These are phyloP conservation scores for Nomada fabriciana DNA, from an alignment of 2,888 invertebrate species.

Conservation along the genomic window DNA sequence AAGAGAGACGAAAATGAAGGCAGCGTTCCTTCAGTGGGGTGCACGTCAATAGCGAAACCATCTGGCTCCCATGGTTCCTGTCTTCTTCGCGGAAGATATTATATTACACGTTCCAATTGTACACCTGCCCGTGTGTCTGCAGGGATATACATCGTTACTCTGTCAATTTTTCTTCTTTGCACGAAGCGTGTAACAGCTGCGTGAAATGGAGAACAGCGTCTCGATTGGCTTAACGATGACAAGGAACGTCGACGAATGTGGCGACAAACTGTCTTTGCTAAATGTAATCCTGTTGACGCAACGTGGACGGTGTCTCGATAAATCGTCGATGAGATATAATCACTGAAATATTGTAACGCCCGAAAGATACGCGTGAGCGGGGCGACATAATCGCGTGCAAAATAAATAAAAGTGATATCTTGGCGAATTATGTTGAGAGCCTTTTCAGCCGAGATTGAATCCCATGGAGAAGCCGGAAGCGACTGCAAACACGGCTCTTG, in stretches of 20 bases:
- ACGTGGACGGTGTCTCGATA: conserved; percentile 20
- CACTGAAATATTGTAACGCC: background rate
- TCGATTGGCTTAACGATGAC: conserved; percentile 54
- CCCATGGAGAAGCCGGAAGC: conserved; percentile 6
- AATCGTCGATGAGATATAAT: background rate
- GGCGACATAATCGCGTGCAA: conserved; percentile 32
- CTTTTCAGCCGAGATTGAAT: conserved; percentile 52
- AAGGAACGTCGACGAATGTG: background rate
- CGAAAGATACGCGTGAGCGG: background rate
- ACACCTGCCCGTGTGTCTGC: background rate
- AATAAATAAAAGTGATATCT: conserved; percentile 46
- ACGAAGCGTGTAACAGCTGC: conserved; percentile 72
- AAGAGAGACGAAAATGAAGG: background rate
- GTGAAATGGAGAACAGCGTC: conserved; percentile 63
- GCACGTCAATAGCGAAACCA: conserved; percentile 44
- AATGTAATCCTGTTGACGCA: conserved; percentile 4
- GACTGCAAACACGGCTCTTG: conserved; percentile 30
- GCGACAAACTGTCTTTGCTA: background rate
- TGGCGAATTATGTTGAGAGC: conserved; percentile 21
- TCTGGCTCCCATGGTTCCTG: conserved; percentile 34
- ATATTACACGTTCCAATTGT: background rate
- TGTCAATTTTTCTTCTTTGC: conserved; percentile 24
- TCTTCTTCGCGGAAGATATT: conserved; percentile 6
- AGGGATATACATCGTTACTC: conserved; percentile 22
- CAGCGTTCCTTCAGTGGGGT: conserved; percentile 10